A percentile compares a stretch with the other conserved stretches of the same genome.
phyloP scores from a whole-genome alignment of 2,888 invertebrate genomes.

The Poecilus cupreus region DNA sequence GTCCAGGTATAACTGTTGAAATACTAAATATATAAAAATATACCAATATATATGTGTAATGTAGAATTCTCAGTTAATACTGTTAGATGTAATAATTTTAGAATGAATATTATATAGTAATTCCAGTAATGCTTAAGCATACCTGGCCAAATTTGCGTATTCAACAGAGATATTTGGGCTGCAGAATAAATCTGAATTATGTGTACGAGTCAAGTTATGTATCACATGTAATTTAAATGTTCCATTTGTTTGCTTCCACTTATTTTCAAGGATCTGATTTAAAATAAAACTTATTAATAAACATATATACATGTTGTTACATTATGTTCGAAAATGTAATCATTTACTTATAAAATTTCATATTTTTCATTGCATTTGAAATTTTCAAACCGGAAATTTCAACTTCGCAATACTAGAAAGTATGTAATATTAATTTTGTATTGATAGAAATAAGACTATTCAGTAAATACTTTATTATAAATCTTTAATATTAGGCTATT shows the following conservation, averaged over 20 bases:
- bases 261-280: background rate
- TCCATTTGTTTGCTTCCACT: background rate
- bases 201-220: constrained; percentile 1
- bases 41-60: background rate
- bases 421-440: constrained; percentile 46
- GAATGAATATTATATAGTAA: constrained; percentile 25
- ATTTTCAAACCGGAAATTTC: constrained; percentile 30
- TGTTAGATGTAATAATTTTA: constrained; percentile 37
- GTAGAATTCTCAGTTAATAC: constrained; percentile 14
- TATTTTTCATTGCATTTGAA: constrained; percentile 45
- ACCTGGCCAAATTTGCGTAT: background rate
- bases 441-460: constrained; percentile 42
- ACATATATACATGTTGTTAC: background rate
- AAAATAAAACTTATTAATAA: background rate
- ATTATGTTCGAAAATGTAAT: background rate
- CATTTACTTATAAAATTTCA: background rate
- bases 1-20: constrained; percentile 27
- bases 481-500: constrained; percentile 32
- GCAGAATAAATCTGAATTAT: background rate
- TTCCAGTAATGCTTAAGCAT: background rate
- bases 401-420: constrained; percentile 36
- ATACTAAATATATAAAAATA: constrained; percentile 13
- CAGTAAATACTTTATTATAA: background rate
- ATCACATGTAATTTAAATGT: background rate
- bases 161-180: constrained; percentile 40